Percentiles rank a stretch among this genome's conserved stretches.
These are phyloP conservation scores for Baronia brevicornis DNA, from an alignment of 2,888 invertebrate genomes.

Conservation along the genomic window DNA sequence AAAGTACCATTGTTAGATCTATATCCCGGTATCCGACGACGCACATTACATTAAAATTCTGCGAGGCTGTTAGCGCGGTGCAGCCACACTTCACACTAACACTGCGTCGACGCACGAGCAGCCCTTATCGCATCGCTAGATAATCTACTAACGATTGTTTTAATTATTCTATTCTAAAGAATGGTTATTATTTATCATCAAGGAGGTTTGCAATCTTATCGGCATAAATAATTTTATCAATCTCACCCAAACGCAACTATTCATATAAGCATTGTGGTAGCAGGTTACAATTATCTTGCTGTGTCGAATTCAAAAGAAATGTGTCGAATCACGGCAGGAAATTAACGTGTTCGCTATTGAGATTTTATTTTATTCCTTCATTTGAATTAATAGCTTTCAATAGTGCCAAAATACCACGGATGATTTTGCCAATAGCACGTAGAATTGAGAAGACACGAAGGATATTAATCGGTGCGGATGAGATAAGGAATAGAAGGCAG, in stretches of 20 bases:
- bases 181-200: constrained; percentile 64
- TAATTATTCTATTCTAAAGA: constrained; percentile 66
- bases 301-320: constrained; percentile 16
- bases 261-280: constrained; percentile 17
- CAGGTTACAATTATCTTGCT: constrained; percentile 15
- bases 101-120: constrained; percentile 50
- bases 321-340: constrained; percentile 9
- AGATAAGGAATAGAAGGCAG: no score
- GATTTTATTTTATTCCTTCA: no score
- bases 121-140: constrained; percentile 58
- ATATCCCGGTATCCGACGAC: constrained; percentile 3
- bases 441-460: no score
- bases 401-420: no score
- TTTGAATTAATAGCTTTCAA: no score
- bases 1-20: constrained; percentile 49
- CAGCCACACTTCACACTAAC: constrained; percentile 53
- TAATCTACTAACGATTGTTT: constrained; percentile 70
- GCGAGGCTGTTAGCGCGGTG: constrained; percentile 38
- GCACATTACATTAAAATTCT: constrained; percentile 10
- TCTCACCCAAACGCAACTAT: constrained; percentile 44
- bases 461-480: no score
- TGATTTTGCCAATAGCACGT: no score
- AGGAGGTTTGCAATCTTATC: constrained; percentile 67
- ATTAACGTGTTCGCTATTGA: not conserved
- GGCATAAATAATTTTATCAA: constrained; percentile 49